phyloP scores from a whole-genome alignment of 2,797 vertebrate species.

The Sebastes taczanowskii region DNA sequence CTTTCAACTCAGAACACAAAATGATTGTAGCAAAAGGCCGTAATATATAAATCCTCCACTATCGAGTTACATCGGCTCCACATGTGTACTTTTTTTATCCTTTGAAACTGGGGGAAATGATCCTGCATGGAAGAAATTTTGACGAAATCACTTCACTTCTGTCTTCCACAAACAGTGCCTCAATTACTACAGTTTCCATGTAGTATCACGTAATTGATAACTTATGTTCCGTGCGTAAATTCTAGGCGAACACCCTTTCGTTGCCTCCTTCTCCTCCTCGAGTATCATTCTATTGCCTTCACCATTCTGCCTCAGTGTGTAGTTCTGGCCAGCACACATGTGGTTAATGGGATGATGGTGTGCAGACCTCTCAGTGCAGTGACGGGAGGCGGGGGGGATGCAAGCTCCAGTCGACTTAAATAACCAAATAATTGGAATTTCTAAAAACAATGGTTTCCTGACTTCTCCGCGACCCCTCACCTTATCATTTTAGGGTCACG shows the following conservation, averaged over 20 bases:
- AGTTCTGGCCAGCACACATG: conserved; percentile 67
- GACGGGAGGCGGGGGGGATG: conserved; percentile 1
- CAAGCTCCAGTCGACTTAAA: conserved; percentile 74
- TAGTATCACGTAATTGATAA: conserved; percentile 63
- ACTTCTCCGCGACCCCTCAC: conserved; percentile 81
- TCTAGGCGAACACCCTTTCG: conserved; percentile 50
- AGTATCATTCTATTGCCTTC: conserved; percentile 26
- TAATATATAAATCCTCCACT: conserved; percentile 10
- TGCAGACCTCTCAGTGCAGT: conserved; percentile 63
- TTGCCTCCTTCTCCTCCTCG: conserved; percentile 14
- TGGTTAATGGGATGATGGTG: conserved; percentile 77
- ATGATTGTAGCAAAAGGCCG: not conserved
- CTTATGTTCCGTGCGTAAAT: conserved; percentile 44
- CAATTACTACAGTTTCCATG: conserved; percentile 46
- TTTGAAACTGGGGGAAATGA: not conserved
- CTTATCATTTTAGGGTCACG: conserved; percentile 75
- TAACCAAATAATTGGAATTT: conserved; percentile 86
- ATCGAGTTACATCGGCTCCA: conserved; percentile 27
- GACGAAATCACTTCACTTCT: conserved; percentile 37
- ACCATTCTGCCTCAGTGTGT: conserved; percentile 14
- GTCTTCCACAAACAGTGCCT: conserved; percentile 35
- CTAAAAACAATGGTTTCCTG: conserved; percentile 86
- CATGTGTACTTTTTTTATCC: conserved; percentile 8
- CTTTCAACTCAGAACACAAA: not conserved
- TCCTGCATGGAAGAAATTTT: conserved; percentile 4